These are phyloP conservation scores for Sialia sialis DNA, from an alignment of 2,113 vertebrate genomes.

Conservation along the genomic window DNA sequence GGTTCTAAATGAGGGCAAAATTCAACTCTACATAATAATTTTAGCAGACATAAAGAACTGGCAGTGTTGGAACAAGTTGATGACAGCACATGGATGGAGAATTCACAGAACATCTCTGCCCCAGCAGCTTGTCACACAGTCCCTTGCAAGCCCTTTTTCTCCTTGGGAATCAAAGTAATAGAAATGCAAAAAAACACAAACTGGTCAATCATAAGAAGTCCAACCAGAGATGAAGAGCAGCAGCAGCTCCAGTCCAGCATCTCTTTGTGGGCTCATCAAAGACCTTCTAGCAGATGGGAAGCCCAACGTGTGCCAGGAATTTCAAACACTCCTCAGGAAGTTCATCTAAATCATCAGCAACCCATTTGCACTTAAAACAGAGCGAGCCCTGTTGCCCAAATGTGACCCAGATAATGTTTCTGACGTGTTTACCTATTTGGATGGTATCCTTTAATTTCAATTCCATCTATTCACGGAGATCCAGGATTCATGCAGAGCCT, in stretches of 20 bases:
- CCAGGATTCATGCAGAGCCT: slow-evolving; percentile 4
- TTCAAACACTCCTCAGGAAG: slow-evolving; percentile 56
- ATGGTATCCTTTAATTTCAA: neutral
- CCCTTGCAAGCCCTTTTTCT: neutral
- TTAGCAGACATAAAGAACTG: neutral
- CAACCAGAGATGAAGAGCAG: neutral
- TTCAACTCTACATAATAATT: neutral
- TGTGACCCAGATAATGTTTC: slow-evolving; percentile 60
- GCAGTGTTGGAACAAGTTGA: neutral
- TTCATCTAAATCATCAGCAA: slow-evolving; percentile 49
- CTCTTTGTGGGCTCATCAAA: slow-evolving; percentile 44
- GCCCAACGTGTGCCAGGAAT: slow-evolving; percentile 35
- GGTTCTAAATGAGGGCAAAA: neutral
- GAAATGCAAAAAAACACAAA: neutral
- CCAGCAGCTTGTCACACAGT: accelerated
- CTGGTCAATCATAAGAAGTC: neutral
- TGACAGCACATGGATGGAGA: neutral
- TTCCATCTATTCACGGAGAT: neutral
- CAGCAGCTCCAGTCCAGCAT: neutral
- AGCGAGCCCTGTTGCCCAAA: slow-evolving; percentile 21
- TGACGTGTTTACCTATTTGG: slow-evolving; percentile 29
- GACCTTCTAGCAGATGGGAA: slow-evolving; percentile 58
- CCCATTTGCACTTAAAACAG: slow-evolving; percentile 63
- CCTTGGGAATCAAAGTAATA: neutral
- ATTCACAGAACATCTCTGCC: neutral